Base-by-base conservation (phyloP, 2,113 vertebrate species). In the Taurulus bubalis region DNA sequence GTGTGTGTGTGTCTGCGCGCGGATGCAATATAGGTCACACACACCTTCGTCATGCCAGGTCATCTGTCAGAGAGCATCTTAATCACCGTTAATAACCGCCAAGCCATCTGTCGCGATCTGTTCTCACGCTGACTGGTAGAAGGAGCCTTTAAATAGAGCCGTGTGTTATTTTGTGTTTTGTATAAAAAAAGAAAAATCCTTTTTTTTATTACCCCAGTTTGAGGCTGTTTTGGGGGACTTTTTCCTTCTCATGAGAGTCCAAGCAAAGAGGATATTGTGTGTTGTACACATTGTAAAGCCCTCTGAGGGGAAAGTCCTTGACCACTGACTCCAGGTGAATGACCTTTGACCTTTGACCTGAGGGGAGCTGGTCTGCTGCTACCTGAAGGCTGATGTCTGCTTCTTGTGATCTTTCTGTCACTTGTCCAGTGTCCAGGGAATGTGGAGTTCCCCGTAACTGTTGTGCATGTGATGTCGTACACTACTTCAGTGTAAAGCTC, bases 1-100 rank as follows among this genome's bases (percentile, higher is more conserved):
- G 24, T 24, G 67, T 20, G 22, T 65, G 30, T 55, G 22, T 36
- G 38, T 28, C 34, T 12, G 24, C 24, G 66, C 15, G 55, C 63
- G n/a, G 8, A 56, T 58, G 32, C 58, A n/a, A 68, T 47, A 69
- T 65, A 40, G 56, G 56, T 75, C 71, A 68, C 49, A 18, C 36
- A 59, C 72, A 85, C 71, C 42, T 75, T 32, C 28, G 38, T 28
- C 24, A 45, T 71, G 51, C 66, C 76, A 70, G 66, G 71, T 82
- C 69, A 78, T 83, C 84, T 71, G 80, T 74, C 68, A 76, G 38
- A 67, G 53, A 75, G 58, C 60, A 45, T 59, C 77, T 53, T 55
- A 68, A 75, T 77, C 67, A 66, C 7, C 0, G 24, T 32, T 74
- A 63, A 62, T 51, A 79, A 68, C 28, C n/a, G 55, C 58, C 63